Conservation (phyloP, 2,797 vertebrate species). For the Sylvia borin region DNA sequence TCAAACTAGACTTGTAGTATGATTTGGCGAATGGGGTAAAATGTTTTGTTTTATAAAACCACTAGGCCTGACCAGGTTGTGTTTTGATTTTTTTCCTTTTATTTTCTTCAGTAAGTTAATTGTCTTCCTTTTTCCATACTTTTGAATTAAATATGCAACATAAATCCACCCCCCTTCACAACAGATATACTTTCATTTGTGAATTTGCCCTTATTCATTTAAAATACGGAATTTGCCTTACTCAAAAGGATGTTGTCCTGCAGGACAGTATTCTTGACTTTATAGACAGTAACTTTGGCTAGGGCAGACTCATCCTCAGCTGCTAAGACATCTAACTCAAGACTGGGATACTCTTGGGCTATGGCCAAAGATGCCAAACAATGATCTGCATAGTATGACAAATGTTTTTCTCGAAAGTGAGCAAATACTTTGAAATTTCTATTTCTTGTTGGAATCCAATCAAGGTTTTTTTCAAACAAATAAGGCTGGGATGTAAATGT, state of each 20-base stretch:
- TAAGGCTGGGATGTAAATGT: background rate
- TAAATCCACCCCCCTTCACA: background rate
- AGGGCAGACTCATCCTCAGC: background rate
- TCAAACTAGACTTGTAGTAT: background rate
- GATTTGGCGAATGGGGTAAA: background rate
- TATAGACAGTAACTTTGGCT: background rate
- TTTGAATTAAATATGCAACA: background rate
- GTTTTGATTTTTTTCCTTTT: background rate
- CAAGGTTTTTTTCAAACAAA: background rate
- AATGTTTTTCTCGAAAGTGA: background rate
- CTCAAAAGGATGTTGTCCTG: background rate
- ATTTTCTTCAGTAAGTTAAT: background rate
- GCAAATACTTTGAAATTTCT: background rate
- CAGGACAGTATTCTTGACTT: background rate
- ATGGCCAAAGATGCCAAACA: background rate
- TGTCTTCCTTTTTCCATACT: background rate
- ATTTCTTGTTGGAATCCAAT: background rate
- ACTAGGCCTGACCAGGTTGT: background rate
- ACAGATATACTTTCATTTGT: background rate
- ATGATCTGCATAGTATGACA: background rate
- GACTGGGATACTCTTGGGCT: background rate
- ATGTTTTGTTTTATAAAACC: background rate
- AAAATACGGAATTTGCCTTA: background rate
- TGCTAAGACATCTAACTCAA: background rate
- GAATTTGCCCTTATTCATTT: background rate